These are phyloP conservation scores for Chromobotia macracanthus DNA, from an alignment of 2,797 vertebrate species.

Conservation along the genomic window DNA sequence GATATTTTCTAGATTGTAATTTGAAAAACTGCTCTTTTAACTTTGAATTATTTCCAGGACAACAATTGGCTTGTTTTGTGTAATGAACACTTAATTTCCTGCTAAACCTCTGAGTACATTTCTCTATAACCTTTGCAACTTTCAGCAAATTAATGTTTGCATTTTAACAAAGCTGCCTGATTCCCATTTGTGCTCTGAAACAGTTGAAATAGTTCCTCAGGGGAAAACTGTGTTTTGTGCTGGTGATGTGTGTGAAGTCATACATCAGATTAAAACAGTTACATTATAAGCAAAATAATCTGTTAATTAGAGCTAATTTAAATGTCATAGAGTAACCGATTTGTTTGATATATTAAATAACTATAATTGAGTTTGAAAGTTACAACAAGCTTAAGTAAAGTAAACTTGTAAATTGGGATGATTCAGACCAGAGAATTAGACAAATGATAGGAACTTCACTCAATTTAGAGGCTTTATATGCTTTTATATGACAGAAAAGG, in stretches of 20 bases:
- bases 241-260: neutral
- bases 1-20: neutral
- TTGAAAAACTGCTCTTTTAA: neutral
- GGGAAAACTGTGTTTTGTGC: neutral
- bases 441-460: neutral
- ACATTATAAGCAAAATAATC: neutral
- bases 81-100: neutral
- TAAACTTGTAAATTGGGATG: neutral
- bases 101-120: neutral
- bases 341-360: neutral
- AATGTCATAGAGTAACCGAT: slow-evolving; percentile 2
- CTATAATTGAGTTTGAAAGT: neutral
- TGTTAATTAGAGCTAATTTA: neutral
- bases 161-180: slow-evolving; percentile 6
- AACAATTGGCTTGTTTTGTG: neutral
- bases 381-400: neutral
- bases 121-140: neutral
- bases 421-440: neutral
- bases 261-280: neutral
- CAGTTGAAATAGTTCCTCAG: neutral
- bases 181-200: neutral
- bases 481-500: neutral
- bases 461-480: neutral
- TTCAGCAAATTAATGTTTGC: neutral
- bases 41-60: neutral